Percentiles rank a stretch among this genome's conserved stretches.
Conservation (phyloP, 2,888 invertebrate species). For the Drosophila setosimentum region DNA sequence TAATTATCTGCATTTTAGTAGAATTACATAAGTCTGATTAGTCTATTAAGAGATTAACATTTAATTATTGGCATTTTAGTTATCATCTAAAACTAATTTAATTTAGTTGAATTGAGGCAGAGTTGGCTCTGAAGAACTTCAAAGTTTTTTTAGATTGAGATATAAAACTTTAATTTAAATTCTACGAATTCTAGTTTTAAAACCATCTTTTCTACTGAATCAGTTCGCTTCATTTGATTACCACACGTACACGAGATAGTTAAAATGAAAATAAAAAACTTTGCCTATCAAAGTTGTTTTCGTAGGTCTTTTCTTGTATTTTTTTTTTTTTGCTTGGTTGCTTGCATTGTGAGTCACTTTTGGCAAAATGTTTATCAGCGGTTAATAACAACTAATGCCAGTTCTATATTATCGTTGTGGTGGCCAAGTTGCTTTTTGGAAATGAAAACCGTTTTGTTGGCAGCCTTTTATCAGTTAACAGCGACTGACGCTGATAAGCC, state of each 20-base stretch:
- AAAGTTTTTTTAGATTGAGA: neutral
- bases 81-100: neutral
- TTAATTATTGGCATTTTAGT: neutral
- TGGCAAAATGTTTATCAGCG: conserved; percentile 28
- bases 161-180: neutral
- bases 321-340: neutral
- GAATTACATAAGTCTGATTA: neutral
- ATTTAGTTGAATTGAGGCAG: neutral
- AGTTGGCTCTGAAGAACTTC: neutral
- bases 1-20: neutral
- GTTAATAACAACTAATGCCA: conserved; percentile 44
- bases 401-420: conserved; percentile 44
- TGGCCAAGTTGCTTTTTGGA: conserved; percentile 43
- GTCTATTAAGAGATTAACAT: neutral
- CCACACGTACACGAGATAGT: conserved; percentile 22
- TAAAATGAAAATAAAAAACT: conserved; percentile 11
- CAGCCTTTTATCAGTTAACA: conserved; percentile 47
- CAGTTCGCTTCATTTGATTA: conserved; percentile 17
- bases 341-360: conserved; percentile 37
- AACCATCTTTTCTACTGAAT: neutral
- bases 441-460: conserved; percentile 54
- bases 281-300: conserved; percentile 16
- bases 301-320: neutral
- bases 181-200: neutral
- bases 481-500: conserved; percentile 60